A percentile compares a stretch with the other conserved stretches of the same genome.
These are phyloP conservation scores for Liodrosophila aerea DNA, from an alignment of 2,888 invertebrate species.

Conservation along the genomic window DNA sequence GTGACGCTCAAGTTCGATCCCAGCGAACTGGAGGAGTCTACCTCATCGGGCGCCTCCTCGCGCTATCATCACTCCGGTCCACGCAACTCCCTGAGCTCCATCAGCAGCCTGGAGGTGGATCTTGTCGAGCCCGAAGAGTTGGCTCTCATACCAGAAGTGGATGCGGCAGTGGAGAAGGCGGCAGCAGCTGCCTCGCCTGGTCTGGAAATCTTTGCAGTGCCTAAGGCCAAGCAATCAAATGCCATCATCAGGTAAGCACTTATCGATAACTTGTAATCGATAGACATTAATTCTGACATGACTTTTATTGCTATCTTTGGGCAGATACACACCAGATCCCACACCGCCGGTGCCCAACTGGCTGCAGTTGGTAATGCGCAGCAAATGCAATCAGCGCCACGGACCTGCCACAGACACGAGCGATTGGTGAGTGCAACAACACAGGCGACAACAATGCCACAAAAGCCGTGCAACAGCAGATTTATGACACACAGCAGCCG, in stretches of 20 bases:
- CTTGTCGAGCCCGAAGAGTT: slow-evolving; percentile 55
- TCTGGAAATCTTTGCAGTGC: slow-evolving; percentile 76
- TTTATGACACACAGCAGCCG: slow-evolving; percentile 72
- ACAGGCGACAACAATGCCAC: slow-evolving; percentile 33
- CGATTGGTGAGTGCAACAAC: slow-evolving; percentile 59
- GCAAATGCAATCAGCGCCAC: slow-evolving; percentile 73
- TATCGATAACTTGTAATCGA: not conserved
- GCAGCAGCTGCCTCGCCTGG: slow-evolving; percentile 25
- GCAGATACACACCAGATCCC: slow-evolving; percentile 81
- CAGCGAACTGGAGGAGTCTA: slow-evolving; percentile 70
- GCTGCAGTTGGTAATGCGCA: slow-evolving; percentile 82
- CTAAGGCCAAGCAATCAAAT: slow-evolving; percentile 76
- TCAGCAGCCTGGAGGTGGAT: slow-evolving; percentile 72
- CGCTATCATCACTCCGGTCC: slow-evolving; percentile 44
- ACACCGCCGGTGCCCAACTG: slow-evolving; percentile 81
- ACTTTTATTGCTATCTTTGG: slow-evolving; percentile 1
- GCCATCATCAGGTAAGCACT: slow-evolving; percentile 79
- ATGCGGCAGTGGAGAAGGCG: slow-evolving; percentile 65
- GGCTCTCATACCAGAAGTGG: slow-evolving; percentile 71
- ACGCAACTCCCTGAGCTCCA: slow-evolving; percentile 69
- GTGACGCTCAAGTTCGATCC: slow-evolving; percentile 83
- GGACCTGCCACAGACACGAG: slow-evolving; percentile 40
- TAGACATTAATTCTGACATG: not conserved
- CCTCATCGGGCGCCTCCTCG: slow-evolving; percentile 31
- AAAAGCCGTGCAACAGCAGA: slow-evolving; percentile 44